Evolutionary conservation across 92 coral and sea anemone genomes (phyloP).

Genomic region (Epizoanthus scotinus): DNA sequence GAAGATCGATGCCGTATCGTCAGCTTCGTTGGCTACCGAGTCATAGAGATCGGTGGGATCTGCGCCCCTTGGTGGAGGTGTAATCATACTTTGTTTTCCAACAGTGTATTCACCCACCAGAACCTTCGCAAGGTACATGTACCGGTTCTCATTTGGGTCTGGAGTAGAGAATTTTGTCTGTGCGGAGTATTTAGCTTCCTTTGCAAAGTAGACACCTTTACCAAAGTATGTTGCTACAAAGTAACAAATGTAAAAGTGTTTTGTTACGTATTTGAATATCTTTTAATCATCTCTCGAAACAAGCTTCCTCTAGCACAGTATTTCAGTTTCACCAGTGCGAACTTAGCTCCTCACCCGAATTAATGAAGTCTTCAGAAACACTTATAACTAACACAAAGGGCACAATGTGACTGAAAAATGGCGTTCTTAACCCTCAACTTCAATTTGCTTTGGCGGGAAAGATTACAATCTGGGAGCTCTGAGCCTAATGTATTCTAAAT

Average conservation of each 20-base stretch:
- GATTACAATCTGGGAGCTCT: too few species aligned
- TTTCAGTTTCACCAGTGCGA: too few species aligned
- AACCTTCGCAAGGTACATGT: slow-evolving; percentile 69
- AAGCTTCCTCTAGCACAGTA: too few species aligned
- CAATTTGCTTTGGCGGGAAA: too few species aligned
- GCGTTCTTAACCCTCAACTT: too few species aligned
- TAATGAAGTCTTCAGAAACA: too few species aligned
- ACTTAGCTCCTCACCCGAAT: too few species aligned
- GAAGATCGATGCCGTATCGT: neutral
- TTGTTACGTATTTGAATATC: too few species aligned
- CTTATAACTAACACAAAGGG: too few species aligned
- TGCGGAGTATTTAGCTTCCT: slow-evolving; percentile 29
- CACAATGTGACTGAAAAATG: too few species aligned
- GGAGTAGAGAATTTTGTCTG: slow-evolving; percentile 21
- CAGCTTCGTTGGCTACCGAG: neutral
- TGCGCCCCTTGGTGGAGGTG: neutral
- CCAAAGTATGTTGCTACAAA: slow-evolving; percentile 37
- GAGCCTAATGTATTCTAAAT: too few species aligned
- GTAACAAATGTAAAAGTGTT: neutral
- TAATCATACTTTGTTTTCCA: neutral
- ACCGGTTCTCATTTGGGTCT: slow-evolving; percentile 18
- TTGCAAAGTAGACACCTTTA: slow-evolving; percentile 46
- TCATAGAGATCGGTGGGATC: neutral
- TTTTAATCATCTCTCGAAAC: too few species aligned
- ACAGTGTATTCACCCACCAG: slow-evolving; percentile 48